Evolutionary conservation across 2,888 invertebrate species (phyloP).

Genomic region (Ophioninae sp.): DNA sequence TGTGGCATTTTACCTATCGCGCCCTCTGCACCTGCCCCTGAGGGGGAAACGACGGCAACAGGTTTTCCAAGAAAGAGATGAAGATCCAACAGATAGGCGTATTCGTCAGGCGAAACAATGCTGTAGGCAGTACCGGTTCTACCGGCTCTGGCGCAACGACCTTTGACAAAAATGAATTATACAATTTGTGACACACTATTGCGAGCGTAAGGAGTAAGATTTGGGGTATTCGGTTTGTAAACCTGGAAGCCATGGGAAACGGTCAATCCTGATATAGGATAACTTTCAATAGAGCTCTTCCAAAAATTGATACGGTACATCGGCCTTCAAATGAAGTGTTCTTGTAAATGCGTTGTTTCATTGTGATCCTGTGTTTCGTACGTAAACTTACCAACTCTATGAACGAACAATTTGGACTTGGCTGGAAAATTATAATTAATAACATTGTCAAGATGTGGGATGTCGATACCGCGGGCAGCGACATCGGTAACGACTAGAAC

Average conservation of each 20-base stretch:
- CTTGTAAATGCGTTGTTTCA: too few species aligned
- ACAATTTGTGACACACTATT: neutral
- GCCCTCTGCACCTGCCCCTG: constrained; percentile 83
- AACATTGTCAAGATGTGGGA: constrained; percentile 97
- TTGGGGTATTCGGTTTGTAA: neutral
- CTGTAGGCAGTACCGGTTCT: constrained; percentile 95
- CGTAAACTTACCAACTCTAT: constrained; percentile 93
- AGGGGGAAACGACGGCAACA: constrained; percentile 83
- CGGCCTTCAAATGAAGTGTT: too few species aligned
- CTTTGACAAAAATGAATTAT: constrained; percentile 77
- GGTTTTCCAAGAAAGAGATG: constrained; percentile 95
- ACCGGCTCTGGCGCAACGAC: constrained; percentile 97
- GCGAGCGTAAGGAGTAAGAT: neutral
- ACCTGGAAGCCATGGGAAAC: too few species aligned
- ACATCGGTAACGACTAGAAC: constrained; percentile 98
- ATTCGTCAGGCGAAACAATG: constrained; percentile 94
- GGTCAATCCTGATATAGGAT: too few species aligned
- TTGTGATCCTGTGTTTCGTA: too few species aligned
- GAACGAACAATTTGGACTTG: constrained; percentile 98
- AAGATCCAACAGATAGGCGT: constrained; percentile 95
- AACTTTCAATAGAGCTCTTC: too few species aligned
- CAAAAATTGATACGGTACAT: too few species aligned
- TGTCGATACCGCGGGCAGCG: constrained; percentile 98
- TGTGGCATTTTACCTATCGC: constrained; percentile 92
- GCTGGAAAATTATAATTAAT: constrained; percentile 99